These are phyloP conservation scores for Trichomalopsis sarcophagae DNA, from an alignment of 1,140 invertebrate genomes.

Conservation along the genomic window DNA sequence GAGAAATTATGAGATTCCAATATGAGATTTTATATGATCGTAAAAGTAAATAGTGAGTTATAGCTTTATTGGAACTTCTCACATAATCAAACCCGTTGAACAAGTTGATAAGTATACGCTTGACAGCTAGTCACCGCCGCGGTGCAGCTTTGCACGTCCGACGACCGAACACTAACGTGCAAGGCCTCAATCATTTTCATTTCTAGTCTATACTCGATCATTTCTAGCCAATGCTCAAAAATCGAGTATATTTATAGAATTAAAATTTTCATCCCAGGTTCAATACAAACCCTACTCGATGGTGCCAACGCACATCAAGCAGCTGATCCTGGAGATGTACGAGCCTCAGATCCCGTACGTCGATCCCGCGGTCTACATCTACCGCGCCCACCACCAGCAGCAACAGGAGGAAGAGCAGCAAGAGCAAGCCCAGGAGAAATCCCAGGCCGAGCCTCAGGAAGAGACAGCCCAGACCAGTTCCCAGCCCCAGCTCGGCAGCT, in stretches of 20 bases:
- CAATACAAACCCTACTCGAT: constrained; percentile 64
- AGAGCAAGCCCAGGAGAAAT: not conserved
- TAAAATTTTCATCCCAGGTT: constrained; percentile 12
- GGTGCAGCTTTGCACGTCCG: too few species aligned
- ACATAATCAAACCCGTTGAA: not conserved
- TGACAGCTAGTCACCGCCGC: not conserved
- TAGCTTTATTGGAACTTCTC: not conserved
- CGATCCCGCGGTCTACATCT: constrained; percentile 65
- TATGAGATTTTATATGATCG: not conserved
- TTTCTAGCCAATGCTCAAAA: not conserved
- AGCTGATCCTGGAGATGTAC: constrained; percentile 64
- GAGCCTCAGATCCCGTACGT: constrained; percentile 64
- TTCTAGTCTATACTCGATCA: too few species aligned
- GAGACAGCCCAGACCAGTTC: not conserved
- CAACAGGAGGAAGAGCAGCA: constrained; percentile 19
- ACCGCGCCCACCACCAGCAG: constrained; percentile 51
- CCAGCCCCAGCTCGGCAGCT: not conserved
- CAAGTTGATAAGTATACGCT: not conserved
- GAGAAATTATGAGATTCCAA: too few species aligned
- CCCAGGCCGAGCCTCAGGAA: not conserved
- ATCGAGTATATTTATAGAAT: not conserved
- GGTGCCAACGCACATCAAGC: constrained; percentile 64
- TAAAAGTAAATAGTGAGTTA: not conserved
- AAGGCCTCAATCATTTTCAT: too few species aligned
- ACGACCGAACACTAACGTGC: too few species aligned